phyloP scores from a whole-genome alignment of 2,888 invertebrate species.

The Idaea aversata region DNA sequence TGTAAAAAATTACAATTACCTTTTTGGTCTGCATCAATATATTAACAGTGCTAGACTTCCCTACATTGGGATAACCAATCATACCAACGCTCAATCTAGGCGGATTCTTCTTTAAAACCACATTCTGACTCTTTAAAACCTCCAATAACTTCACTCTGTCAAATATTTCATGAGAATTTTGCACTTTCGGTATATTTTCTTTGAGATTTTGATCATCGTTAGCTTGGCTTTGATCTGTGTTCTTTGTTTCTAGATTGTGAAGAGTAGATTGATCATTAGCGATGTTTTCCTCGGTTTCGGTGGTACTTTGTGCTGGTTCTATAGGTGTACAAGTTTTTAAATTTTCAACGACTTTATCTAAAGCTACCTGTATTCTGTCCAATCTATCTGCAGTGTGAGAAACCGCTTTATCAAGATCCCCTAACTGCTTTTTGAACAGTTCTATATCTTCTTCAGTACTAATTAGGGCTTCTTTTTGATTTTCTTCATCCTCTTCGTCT shows the following conservation, averaged over 20 bases:
- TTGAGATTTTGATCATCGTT: neutral
- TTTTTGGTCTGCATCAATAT: conserved; percentile 91
- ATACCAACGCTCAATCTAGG: conserved; percentile 91
- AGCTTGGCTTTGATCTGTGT: conserved; percentile 12
- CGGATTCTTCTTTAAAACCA: conserved; percentile 65
- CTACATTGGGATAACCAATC: conserved; percentile 99
- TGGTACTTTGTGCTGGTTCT: conserved; percentile 40
- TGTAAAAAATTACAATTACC: conserved; percentile 56
- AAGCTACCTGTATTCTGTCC: conserved; percentile 73
- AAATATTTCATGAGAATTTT: conserved; percentile 82
- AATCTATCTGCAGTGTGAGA: conserved; percentile 78
- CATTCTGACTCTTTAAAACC: conserved; percentile 82
- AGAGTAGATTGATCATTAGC: conserved; percentile 9
- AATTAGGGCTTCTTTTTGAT: conserved; percentile 48
- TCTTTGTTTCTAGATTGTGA: conserved; percentile 18
- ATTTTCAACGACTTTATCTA: conserved; percentile 67
- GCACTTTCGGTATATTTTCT: conserved; percentile 29
- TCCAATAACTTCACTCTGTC: conserved; percentile 85
- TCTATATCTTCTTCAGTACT: conserved; percentile 65
- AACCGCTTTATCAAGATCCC: conserved; percentile 76
- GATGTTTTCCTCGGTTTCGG: conserved; percentile 12
- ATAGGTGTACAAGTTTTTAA: conserved; percentile 58
- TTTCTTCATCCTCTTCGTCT: conserved; percentile 36
- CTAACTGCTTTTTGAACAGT: conserved; percentile 73
- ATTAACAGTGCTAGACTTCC: conserved; percentile 99